Conservation (phyloP, 2,113 vertebrate genomes). For the Trinectes maculatus region DNA sequence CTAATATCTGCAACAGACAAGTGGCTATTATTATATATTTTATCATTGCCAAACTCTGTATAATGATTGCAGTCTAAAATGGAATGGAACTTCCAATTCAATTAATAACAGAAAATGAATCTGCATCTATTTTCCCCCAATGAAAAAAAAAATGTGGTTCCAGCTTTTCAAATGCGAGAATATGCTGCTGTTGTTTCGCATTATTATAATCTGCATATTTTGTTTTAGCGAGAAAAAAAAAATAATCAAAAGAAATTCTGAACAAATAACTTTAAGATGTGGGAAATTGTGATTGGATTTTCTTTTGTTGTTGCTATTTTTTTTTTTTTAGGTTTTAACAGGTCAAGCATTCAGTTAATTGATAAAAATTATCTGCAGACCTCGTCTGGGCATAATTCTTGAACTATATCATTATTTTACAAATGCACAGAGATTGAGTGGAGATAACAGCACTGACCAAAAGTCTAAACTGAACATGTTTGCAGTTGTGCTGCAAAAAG, state of each 20-base stretch:
- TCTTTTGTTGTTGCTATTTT: neutral
- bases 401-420: neutral
- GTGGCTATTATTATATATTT: too few relatives aligned
- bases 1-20: conserved; percentile 74
- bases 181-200: neutral
- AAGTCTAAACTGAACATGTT: neutral
- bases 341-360: too few relatives aligned
- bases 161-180: neutral
- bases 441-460: neutral
- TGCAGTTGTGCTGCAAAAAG: neutral
- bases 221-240: neutral
- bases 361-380: too few relatives aligned
- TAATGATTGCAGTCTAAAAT: too few relatives aligned
- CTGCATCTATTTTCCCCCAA: too few relatives aligned
- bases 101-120: neutral
- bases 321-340: too few relatives aligned
- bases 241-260: neutral
- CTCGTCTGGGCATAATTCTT: neutral
- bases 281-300: neutral
- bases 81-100: neutral
- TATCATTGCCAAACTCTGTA: too few relatives aligned
- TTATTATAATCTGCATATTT: neutral
- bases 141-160: too few relatives aligned
- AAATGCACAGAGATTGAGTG: neutral
- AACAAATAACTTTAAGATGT: too few relatives aligned